Evolutionary conservation across 2,113 vertebrate genomes (phyloP).

Genomic region (Otis tarda): DNA sequence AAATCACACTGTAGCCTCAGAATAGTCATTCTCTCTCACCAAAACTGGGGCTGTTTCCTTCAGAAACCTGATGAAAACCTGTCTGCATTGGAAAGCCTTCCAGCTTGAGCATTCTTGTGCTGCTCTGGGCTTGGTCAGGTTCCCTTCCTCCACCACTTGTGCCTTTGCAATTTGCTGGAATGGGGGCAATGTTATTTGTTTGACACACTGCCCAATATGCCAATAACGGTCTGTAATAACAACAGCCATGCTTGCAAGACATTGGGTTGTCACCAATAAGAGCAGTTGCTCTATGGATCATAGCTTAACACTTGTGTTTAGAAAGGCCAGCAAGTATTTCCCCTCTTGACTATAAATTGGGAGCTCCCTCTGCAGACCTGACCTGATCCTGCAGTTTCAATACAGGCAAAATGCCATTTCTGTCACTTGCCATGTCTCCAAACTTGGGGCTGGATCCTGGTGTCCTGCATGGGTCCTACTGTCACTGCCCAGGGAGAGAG

Average conservation of each 20-base stretch:
- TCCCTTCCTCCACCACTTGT: background rate
- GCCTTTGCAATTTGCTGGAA: background rate
- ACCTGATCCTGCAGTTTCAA: background rate
- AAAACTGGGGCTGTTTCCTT: background rate
- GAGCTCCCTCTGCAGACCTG: constrained; percentile 58
- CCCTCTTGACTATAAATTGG: constrained; percentile 17
- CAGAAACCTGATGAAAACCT: background rate
- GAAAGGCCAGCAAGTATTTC: background rate
- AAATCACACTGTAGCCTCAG: background rate
- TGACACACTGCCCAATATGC: background rate
- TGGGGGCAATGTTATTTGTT: background rate
- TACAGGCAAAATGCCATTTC: background rate
- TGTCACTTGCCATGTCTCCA: background rate
- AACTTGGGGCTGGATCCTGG: fast-evolving
- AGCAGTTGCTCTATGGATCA: background rate
- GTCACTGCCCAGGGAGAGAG: background rate
- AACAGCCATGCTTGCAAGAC: background rate
- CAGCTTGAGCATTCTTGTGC: background rate
- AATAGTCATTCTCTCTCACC: background rate
- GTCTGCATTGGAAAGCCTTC: background rate
- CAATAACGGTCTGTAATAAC: background rate
- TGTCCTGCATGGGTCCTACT: background rate
- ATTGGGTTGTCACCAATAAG: background rate
- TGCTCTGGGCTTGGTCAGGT: background rate
- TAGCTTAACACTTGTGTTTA: background rate